Evolutionary conservation across 2,888 invertebrate genomes (phyloP).

Genomic region (Drosophila greeni): DNA sequence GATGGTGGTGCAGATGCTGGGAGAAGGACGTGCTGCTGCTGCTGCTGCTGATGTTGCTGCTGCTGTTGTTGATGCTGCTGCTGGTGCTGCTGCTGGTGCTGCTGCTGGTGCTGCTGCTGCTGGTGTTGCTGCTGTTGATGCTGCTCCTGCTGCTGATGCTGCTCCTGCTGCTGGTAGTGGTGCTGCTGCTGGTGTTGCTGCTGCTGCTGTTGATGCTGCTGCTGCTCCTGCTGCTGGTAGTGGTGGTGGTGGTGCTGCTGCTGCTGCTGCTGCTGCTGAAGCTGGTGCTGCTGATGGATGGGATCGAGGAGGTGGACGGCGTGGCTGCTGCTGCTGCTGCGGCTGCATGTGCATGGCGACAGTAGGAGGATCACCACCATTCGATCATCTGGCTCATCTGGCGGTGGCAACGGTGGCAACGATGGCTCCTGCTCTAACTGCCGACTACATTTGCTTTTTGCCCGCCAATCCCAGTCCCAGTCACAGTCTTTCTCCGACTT

Average conservation of each 20-base stretch:
- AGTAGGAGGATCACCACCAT: slow-evolving; percentile 80
- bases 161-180: slow-evolving; percentile 28
- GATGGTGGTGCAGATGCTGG: slow-evolving; percentile 31
- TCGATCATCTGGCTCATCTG: slow-evolving; percentile 78
- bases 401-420: slow-evolving; percentile 34
- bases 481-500: slow-evolving; percentile 11
- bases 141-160: slow-evolving; percentile 59
- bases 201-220: background rate
- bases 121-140: slow-evolving; percentile 60
- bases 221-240: no score
- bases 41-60: no score
- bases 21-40: slow-evolving; percentile 19
- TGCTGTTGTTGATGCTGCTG: slow-evolving; percentile 56
- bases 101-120: slow-evolving; percentile 68
- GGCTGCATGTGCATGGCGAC: slow-evolving; percentile 77
- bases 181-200: slow-evolving; percentile 31
- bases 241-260: slow-evolving; percentile 27
- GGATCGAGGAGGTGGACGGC: slow-evolving; percentile 33
- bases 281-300: slow-evolving; percentile 31
- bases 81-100: slow-evolving; percentile 63
- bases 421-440: slow-evolving; percentile 35
- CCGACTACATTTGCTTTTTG: slow-evolving; percentile 56
- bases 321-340: slow-evolving; percentile 62
- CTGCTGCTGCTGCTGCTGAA: slow-evolving; percentile 25
- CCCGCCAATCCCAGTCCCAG: slow-evolving; percentile 7